These are phyloP conservation scores for Caenorhabditis brenneri DNA, from an alignment of 1,140 invertebrate species.

Conservation along the genomic window DNA sequence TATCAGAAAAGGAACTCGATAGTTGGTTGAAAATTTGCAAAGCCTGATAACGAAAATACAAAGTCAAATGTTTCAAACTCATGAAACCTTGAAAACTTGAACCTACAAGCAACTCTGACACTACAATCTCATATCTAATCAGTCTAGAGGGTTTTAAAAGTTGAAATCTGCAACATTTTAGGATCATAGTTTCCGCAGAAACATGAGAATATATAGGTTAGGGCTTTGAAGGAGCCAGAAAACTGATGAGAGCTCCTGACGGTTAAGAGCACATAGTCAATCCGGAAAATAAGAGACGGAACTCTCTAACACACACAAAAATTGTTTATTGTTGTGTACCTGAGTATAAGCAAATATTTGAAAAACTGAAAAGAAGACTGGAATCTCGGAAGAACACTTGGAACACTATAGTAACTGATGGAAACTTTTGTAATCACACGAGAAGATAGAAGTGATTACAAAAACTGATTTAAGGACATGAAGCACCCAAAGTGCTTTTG, in stretches of 20 bases:
- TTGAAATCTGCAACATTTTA: too few species aligned
- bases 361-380: slow-evolving; percentile 16
- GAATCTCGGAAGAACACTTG: slow-evolving; percentile 10
- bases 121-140: too few species aligned
- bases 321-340: slow-evolving; percentile 40
- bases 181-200: not conserved
- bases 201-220: not conserved
- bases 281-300: slow-evolving; percentile 19
- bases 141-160: too few species aligned
- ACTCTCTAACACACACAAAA: not conserved
- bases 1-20: too few species aligned
- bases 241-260: not conserved
- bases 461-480: not conserved
- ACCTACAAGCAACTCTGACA: too few species aligned
- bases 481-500: not conserved
- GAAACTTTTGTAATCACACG: not conserved
- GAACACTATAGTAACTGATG: not conserved
- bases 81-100: too few species aligned
- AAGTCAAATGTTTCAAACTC: too few species aligned
- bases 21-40: too few species aligned
- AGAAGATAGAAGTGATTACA: not conserved
- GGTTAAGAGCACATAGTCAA: not conserved
- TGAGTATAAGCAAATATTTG: slow-evolving; percentile 44
- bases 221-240: not conserved
- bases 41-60: too few species aligned